Base-by-base conservation (phyloP, 2,797 vertebrate species). In the Spondyliosoma cantharus region DNA sequence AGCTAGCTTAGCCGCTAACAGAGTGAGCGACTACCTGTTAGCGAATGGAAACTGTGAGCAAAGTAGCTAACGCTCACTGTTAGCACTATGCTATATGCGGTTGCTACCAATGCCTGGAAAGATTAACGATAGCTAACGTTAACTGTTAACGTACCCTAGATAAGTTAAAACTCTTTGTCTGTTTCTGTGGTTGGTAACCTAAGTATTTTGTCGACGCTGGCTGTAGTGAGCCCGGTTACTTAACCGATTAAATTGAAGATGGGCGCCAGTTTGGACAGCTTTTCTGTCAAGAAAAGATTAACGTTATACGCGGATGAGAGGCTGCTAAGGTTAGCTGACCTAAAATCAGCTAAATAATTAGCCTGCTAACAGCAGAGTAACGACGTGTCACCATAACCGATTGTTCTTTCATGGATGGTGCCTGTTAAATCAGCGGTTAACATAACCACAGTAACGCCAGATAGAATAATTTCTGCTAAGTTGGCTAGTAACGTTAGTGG, bases 1-100 rank as follows among this genome's bases (percentile, higher is more conserved):
- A 89, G 90, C 90, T 92, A 91, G 85, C 86, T 87, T 87, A 90
- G 86, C 86, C 22, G 79, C 87, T 78, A 86, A 71, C 75, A 68
- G 48, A 56, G 52, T 19, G 27, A 53, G 37, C 49, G 57, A 45
- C 27, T 75, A 53, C 62, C 32, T 27, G 68, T 43, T 29, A 5
- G 19, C 43, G 29, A 63, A 73, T 66, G 69, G 56, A 71, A 60
- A 83, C 68, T 54, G 22, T 17, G 25, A 81, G 37, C 64, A 25
- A 54, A 59, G 52, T 22, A 45, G 76, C 81, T 65, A 70, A 29
- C 4, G n/a, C 67, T 77, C 76, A 24, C 19, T 3, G 53, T 58
- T 87, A 90, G 80, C 84, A 20, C 20, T 7, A 0, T 29, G 71
- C 61, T 84, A 65, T 20, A 42, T 37, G 32, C 22, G 8, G 37